Base-by-base conservation (phyloP, 2,888 invertebrate genomes). In the Cataglyphis altisquamis region DNA sequence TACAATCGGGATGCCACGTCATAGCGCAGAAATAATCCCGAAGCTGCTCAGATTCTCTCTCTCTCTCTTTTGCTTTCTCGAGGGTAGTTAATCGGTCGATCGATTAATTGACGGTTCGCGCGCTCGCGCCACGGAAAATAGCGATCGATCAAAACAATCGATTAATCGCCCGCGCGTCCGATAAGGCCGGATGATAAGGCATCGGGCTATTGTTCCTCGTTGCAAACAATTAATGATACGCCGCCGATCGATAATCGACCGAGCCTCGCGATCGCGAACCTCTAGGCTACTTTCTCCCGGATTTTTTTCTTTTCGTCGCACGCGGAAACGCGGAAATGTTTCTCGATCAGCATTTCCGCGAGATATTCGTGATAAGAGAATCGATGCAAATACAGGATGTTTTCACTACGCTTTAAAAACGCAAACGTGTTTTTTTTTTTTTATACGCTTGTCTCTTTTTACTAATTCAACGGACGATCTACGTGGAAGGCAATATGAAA, bases 151-250 rank as follows among this genome's bases (percentile, higher is more conserved):
- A 45, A 45, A 60, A 78, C 45, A 45, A 57, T 72, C 72, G 78
- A 78, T 78, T 78, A 72, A 78, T 72, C 78, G 78, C 45, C 39
- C 1, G 72, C 45, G 45, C 45, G 78, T 78, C 36, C 39, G 78
- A 78, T 78, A 78, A 78, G 78, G 60, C 45, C 45, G 73, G 45
- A 21, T 29, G 77, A 78, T 78, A 78, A 78, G 78, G 8, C 25
- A 25, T 70, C 32, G 21, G 77, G 78, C 32, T 55, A 78, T 78
- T 78, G 78, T 78, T 78, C 78, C 39, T 18, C 57, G 73, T 72
- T 78, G 72, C 72, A 72, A 78, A 78, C 78, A 72, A 78, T 78
- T 78, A 78, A 78, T 78, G 78, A 78, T 78, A 72, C 72, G 18
- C 73, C 78, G 60, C 78, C 60, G 32, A 78, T 70, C 78, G 78